Evolutionary conservation across 2,113 vertebrate genomes (phyloP).

Genomic region (Promerops cafer): DNA sequence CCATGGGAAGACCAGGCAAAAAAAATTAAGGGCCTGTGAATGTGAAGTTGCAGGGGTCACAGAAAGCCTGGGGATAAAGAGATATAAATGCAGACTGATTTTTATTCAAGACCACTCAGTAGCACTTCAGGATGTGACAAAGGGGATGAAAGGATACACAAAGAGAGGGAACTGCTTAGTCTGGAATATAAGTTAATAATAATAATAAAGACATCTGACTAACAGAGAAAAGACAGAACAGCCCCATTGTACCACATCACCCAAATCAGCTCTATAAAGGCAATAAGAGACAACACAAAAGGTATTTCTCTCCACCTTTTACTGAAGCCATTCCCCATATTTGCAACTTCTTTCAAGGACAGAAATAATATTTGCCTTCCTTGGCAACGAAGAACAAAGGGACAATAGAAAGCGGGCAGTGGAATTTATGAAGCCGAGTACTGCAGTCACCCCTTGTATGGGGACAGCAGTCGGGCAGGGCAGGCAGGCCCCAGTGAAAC

Average conservation of each 20-base stretch:
- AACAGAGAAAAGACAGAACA: constrained; percentile 17
- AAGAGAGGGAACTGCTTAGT: neutral
- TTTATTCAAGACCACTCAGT: neutral
- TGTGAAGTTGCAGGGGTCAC: neutral
- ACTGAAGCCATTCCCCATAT: neutral
- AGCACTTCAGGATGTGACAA: neutral
- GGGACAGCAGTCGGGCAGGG: neutral
- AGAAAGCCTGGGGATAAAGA: neutral
- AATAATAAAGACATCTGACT: constrained; percentile 14
- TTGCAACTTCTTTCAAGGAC: constrained; percentile 51
- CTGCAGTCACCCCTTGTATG: neutral
- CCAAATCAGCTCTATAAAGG: neutral
- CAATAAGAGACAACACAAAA: constrained; percentile 6
- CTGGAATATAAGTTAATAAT: constrained; percentile 13
- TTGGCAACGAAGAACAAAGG: constrained; percentile 54
- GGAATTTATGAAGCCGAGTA: constrained; percentile 20
- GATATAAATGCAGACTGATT: neutral
- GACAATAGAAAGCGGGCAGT: constrained; percentile 37
- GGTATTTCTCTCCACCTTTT: neutral
- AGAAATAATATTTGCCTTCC: constrained; percentile 65
- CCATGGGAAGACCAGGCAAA: neutral
- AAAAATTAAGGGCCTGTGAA: neutral
- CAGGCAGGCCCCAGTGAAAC: neutral
- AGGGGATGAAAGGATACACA: neutral
- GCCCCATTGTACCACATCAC: neutral